Base-by-base conservation (phyloP, 2,888 invertebrate genomes). In the Clostera curtula region DNA sequence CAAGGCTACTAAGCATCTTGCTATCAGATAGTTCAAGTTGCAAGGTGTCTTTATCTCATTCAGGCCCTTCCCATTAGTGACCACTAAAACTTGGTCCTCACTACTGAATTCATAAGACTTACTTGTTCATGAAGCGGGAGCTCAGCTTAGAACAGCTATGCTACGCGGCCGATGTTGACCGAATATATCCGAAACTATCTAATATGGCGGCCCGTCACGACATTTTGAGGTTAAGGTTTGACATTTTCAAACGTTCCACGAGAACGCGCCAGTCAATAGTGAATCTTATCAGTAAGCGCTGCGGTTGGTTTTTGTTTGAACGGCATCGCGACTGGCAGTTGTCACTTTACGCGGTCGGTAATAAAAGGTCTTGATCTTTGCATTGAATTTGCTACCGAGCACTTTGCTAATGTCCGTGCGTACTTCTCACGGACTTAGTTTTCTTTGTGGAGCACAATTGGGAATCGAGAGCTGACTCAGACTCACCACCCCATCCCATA, bases 181-280 rank as follows among this genome's bases (percentile, higher is more conserved):
- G 75, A 79, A 53, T 43, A 48, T 34, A 48, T 38, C 62, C 76
- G 75, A 75, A 60, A 48, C 49, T 38, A 36, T 48, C 68, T 61
- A 79, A 76, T 49, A 77, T 79, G 77, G 77, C 77, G 66, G 51
- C 64, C 49, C 73, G 71, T 75, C 80, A 76, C 67, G 72, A 18
- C 18, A 74, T 80, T 82, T 82, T 77, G 77, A 83, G 82, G 82
- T 83, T 77, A 82, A 82, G 82, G 82, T 79, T 80, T 80, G 76
- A 74, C 75, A 79, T 82, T 80, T 79, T 64, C 60, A 66, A 59
- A 60, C 67, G 62, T 67, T 69, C 65, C 67, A 57, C 56, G 50
- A 52, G 60, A 56, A 44, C 35, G n/a, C n/a, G n/a, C n/a, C n/a
- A n/a, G n/a, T n/a, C n/a, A n/a, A n/a, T n/a, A n/a, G n/a, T n/a